Percentiles rank a stretch among this genome's conserved stretches.
These are phyloP conservation scores for Brassicogethes aeneus DNA, from an alignment of 2,888 invertebrate genomes.

Conservation along the genomic window DNA sequence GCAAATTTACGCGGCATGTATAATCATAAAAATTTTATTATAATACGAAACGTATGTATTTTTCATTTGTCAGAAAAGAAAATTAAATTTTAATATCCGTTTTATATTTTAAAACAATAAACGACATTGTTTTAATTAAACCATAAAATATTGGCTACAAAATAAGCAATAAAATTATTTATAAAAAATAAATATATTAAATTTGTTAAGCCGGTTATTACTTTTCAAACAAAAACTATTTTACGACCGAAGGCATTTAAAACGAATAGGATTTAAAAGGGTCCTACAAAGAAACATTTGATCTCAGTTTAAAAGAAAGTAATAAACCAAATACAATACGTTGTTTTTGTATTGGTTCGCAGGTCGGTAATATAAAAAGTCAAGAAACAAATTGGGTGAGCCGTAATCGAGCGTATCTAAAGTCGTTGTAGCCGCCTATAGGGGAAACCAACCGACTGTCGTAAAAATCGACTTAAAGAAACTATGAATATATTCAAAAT, in stretches of 20 bases:
- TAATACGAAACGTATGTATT: conserved; percentile 12
- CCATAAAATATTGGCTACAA: not conserved
- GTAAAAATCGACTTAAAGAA: conserved; percentile 18
- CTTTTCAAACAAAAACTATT: no score
- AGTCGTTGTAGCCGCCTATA: conserved; percentile 1
- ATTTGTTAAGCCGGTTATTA: not conserved
- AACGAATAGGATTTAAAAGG: no score
- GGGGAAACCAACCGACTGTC: conserved; percentile 10
- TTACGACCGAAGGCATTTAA: no score
- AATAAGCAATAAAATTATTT: not conserved
- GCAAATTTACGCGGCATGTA: no score
- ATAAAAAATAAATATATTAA: no score
- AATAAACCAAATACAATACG: conserved; percentile 18
- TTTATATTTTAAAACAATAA: conserved; percentile 1
- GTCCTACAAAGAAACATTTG: conserved; percentile 1
- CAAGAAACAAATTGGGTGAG: not conserved
- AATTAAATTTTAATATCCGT: conserved; percentile 6
- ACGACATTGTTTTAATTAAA: conserved; percentile 5
- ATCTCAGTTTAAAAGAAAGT: conserved; percentile 17
- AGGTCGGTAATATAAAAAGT: not conserved
- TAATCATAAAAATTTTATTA: no score
- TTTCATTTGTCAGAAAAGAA: conserved; percentile 5
- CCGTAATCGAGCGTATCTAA: not conserved
- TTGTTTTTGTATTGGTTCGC: not conserved
- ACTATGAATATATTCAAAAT: conserved; percentile 22